phyloP scores from a whole-genome alignment of 2,797 vertebrate genomes.

The Todus mexicanus region DNA sequence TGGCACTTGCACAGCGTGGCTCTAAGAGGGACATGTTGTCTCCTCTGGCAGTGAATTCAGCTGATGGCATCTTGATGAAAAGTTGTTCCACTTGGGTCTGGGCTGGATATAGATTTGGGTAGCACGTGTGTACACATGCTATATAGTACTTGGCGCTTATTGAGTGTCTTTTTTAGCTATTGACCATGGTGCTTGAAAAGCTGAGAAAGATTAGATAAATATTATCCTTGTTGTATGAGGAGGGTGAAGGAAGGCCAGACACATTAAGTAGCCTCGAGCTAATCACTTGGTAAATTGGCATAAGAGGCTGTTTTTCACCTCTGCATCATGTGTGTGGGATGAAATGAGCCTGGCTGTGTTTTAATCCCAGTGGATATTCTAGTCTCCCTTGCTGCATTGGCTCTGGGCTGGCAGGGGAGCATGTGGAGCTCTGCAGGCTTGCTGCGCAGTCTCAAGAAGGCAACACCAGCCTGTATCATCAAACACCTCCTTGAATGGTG shows the following conservation, averaged over 20 bases:
- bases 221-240: not conserved
- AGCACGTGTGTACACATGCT: not conserved
- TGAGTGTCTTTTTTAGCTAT: not conserved
- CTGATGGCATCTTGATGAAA: not conserved
- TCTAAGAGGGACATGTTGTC: not conserved
- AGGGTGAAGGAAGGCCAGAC: not conserved
- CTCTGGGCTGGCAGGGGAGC: not conserved
- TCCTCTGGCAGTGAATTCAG: not conserved
- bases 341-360: not conserved
- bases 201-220: not conserved
- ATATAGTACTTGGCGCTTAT: not conserved
- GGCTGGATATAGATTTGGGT: not conserved
- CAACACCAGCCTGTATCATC: not conserved
- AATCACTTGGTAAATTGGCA: not conserved
- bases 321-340: not conserved
- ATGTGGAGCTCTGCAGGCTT: not conserved
- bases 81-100: not conserved
- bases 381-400: not conserved
- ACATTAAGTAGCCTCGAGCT: conserved; percentile 14
- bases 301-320: not conserved
- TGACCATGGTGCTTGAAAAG: not conserved
- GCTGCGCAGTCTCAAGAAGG: not conserved
- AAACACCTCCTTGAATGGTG: not conserved
- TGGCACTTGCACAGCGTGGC: not conserved
- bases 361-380: not conserved